These are phyloP conservation scores for Acromyrmex heyeri DNA, from an alignment of 1,140 invertebrate species.

Conservation along the genomic window DNA sequence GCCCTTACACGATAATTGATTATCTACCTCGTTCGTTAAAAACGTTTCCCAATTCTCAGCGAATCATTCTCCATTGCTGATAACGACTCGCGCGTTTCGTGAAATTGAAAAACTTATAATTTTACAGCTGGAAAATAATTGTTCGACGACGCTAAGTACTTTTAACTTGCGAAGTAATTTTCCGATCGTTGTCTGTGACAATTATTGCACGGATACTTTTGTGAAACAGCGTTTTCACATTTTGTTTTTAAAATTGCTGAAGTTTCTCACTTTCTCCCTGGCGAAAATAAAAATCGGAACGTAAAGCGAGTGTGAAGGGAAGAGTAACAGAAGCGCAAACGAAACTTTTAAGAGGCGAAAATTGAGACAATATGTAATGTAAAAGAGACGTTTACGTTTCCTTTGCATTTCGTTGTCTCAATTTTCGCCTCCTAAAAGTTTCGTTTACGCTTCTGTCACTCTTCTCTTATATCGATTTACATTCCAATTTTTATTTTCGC, in stretches of 20 bases:
- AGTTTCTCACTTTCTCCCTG: no score
- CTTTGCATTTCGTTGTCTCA: no score
- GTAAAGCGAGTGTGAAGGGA: no score
- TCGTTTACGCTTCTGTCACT: no score
- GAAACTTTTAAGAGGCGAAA: no score
- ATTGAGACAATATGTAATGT: no score
- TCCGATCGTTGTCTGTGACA: background rate
- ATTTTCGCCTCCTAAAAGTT: no score
- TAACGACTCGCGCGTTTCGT: background rate
- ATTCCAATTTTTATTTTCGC: no score
- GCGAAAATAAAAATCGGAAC: no score
- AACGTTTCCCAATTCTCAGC: background rate
- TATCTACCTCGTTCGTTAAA: background rate
- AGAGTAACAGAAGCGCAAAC: no score
- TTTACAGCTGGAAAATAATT: background rate
- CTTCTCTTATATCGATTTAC: no score
- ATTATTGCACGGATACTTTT: background rate
- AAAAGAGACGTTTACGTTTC: no score
- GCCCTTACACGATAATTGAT: conserved; percentile 8
- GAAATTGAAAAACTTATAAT: background rate
- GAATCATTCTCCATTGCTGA: background rate
- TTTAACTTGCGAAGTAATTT: background rate
- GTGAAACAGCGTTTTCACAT: background rate
- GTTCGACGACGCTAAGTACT: background rate
- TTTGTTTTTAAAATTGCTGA: background rate